Percentiles rank a stretch among this genome's conserved stretches.
Conservation (phyloP, 2,888 invertebrate genomes). For the Apeira syringaria region DNA sequence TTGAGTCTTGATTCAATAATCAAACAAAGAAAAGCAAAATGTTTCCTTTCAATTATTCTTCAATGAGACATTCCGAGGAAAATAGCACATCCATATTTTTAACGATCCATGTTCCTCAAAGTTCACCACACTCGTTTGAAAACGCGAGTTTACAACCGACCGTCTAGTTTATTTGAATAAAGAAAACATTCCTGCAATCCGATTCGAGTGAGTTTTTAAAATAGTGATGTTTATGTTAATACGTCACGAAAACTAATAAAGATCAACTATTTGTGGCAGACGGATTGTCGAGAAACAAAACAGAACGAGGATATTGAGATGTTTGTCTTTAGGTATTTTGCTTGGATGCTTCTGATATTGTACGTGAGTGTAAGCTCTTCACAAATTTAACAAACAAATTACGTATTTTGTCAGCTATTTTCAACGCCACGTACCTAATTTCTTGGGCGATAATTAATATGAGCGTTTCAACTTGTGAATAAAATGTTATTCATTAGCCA, state of each 20-base stretch:
- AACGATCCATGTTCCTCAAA: neutral
- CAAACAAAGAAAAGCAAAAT: no score
- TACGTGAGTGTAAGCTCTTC: neutral
- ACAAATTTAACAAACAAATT: neutral
- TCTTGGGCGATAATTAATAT: no score
- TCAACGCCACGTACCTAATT: neutral
- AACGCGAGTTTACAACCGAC: neutral
- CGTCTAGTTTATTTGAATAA: slow-evolving; percentile 9
- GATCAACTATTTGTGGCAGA: slow-evolving; percentile 4
- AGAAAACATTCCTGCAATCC: slow-evolving; percentile 10
- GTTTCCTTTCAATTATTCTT: no score
- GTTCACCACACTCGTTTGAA: slow-evolving; percentile 9
- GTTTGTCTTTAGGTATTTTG: no score
- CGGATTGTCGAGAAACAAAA: slow-evolving; percentile 5
- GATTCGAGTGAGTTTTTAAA: slow-evolving; percentile 11
- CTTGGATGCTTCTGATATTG: no score
- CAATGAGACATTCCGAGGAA: no score
- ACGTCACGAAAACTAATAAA: slow-evolving; percentile 8
- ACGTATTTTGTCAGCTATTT: neutral
- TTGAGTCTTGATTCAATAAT: no score
- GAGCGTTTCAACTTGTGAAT: no score
- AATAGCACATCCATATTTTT: no score
- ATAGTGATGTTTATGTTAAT: slow-evolving; percentile 17
- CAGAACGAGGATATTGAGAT: neutral
- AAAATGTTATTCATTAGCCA: no score